Evolutionary conservation across 2,888 invertebrate species (phyloP), one percentile per base, ranked within the genome.

Genomic region (Panopea generosa): DNA sequence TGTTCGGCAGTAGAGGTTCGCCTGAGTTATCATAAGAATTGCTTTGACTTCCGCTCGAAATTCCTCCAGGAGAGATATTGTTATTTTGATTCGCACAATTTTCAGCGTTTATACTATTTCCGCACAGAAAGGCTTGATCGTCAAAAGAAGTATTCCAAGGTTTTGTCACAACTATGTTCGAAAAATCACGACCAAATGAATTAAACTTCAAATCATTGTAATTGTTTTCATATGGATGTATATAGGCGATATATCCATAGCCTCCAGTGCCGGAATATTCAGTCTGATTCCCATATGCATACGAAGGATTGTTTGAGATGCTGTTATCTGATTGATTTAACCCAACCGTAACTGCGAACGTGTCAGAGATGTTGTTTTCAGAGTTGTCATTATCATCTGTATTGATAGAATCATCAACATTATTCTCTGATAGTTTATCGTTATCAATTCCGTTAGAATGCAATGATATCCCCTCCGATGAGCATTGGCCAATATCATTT

Each of bases 321-420:
- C 96, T 96, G 18, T 95, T 95, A 89, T 96, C 96, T 4, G 97
- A 97, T 89, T 96, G 96, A 4, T 96, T 96, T 1, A 97, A 94
- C 0, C 97, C 97, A 3, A 59, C 50, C 43, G 75, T 79, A 0
- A 84, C 75, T 18, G 62, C 71, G 16, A 45, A 65, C n/a, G 70
- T 53, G 18, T 68, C 61, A 24, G 57, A 18, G 11, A 71, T 24
- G 16, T 59, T 52, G 16, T 16, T 16, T 45, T 45, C 45, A 6
- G 16, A 16, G 45, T 16, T 45, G 6, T 45, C 45, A 45, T 18
- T 45, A 18, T 9, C 45, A 16, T 16, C n/a, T 40, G 40, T 7
- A 40, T 40, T 40, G 7, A 16, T 18, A 45, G 9, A 45, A 6
- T 4, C 45, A 33, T 33, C 33, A 33, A 33, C 6, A 11, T 33